These are phyloP conservation scores for Hydropotes inermis DNA, from an alignment of 2,113 vertebrate species.

Conservation along the genomic window DNA sequence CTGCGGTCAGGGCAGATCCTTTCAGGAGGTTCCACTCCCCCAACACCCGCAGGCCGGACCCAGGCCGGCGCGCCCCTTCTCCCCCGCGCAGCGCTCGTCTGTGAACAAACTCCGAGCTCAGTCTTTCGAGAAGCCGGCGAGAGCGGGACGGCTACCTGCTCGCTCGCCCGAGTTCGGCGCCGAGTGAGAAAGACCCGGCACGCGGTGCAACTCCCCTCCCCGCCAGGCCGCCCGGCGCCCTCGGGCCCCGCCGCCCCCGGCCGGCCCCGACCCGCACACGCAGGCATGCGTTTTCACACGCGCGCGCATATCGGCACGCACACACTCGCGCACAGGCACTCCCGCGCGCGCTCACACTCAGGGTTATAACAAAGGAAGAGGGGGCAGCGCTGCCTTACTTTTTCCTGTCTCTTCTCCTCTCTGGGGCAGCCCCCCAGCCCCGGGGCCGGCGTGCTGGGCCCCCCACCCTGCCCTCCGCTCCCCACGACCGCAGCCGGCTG, in stretches of 20 bases:
- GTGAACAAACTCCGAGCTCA: slow-evolving; percentile 29
- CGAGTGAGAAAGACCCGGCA: background rate
- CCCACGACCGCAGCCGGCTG: slow-evolving; percentile 49
- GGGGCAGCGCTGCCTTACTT: slow-evolving; percentile 69
- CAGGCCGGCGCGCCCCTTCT: background rate
- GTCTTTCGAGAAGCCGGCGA: background rate
- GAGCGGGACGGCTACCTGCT: slow-evolving; percentile 40
- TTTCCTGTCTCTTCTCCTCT: slow-evolving; percentile 63
- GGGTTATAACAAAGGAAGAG: slow-evolving; percentile 73
- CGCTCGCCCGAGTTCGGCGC: slow-evolving; percentile 34
- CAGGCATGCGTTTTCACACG: background rate
- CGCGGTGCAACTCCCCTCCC: background rate
- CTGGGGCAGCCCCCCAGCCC: slow-evolving; percentile 52
- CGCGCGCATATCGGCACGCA: background rate
- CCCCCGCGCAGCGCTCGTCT: background rate
- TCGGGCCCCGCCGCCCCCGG: background rate
- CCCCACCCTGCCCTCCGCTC: slow-evolving; percentile 49
- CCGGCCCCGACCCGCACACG: background rate
- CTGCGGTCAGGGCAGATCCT: slow-evolving; percentile 40
- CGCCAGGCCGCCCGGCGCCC: background rate
- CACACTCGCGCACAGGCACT: slow-evolving; percentile 31
- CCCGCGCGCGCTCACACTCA: slow-evolving; percentile 61
- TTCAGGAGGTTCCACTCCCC: background rate
- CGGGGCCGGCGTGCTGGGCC: background rate
- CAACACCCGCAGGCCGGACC: background rate